Conservation (phyloP, 1,140 invertebrate genomes). For the Tetragonula clypearis region DNA sequence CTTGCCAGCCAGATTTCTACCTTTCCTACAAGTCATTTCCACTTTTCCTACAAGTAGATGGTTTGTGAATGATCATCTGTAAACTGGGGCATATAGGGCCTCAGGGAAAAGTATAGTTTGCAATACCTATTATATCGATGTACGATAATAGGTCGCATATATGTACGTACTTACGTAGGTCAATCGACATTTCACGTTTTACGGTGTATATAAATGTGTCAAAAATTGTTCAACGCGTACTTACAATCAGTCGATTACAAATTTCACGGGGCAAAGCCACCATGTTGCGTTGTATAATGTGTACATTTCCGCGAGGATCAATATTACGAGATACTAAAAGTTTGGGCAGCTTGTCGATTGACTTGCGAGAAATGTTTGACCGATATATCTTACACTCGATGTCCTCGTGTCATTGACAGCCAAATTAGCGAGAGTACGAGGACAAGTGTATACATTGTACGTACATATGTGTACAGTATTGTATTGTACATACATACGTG, state of each 20-base stretch:
- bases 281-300: not conserved
- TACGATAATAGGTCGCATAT: not conserved
- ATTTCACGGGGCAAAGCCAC: not conserved
- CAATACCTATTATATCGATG: not conserved
- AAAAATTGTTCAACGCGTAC: too few relatives aligned
- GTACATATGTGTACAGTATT: not conserved
- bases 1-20: not conserved
- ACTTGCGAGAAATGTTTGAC: not conserved
- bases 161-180: not conserved
- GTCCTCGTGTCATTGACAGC: not conserved
- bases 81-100: not conserved
- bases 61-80: not conserved
- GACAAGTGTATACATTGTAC: not conserved
- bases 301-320: not conserved
- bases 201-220: not conserved
- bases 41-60: not conserved
- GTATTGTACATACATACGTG: too few relatives aligned
- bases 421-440: not conserved
- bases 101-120: not conserved
- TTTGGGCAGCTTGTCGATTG: not conserved
- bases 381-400: not conserved
- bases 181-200: slow-evolving; percentile 11
- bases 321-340: too few relatives aligned
- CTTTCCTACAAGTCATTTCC: not conserved
- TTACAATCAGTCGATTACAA: not conserved